Percentiles rank a stretch among this genome's conserved stretches.
Evolutionary conservation across 2,888 invertebrate genomes (phyloP).

Genomic region (Rotaria macrura): DNA sequence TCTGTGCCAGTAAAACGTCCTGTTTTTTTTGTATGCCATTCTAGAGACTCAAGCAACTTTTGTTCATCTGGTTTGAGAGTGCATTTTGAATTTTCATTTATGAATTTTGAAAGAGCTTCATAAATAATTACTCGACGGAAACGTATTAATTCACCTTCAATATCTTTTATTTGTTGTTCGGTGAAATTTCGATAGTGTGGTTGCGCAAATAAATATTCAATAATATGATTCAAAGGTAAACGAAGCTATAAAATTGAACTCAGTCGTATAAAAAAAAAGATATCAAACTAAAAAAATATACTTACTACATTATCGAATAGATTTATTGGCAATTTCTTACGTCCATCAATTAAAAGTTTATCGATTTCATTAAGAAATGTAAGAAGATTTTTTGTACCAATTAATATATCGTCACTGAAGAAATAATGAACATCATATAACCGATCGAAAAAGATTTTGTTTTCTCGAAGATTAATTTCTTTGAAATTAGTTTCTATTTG

Average conservation of each 20-base stretch:
- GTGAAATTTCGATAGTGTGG: neutral
- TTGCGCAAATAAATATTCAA: neutral
- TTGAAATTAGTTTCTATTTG: neutral
- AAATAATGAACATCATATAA: neutral
- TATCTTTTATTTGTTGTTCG: neutral
- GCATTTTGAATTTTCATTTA: neutral
- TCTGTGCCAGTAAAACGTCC: neutral
- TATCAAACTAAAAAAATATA: neutral
- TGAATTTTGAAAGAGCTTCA: neutral
- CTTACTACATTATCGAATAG: neutral
- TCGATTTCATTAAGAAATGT: neutral
- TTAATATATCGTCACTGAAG: neutral
- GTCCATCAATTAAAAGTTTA: neutral
- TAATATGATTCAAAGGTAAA: neutral
- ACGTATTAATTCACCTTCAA: neutral
- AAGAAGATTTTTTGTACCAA: neutral
- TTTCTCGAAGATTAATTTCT: neutral
- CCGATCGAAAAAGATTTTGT: neutral
- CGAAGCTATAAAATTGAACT: neutral
- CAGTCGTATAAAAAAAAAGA: neutral
- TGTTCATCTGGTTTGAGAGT: neutral
- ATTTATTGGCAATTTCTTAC: neutral
- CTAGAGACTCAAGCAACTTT: neutral
- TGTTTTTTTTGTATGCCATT: neutral
- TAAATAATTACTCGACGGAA: neutral